Base-by-base conservation (phyloP, 2,888 invertebrate genomes). In the Eumacrocentrus americanus region DNA sequence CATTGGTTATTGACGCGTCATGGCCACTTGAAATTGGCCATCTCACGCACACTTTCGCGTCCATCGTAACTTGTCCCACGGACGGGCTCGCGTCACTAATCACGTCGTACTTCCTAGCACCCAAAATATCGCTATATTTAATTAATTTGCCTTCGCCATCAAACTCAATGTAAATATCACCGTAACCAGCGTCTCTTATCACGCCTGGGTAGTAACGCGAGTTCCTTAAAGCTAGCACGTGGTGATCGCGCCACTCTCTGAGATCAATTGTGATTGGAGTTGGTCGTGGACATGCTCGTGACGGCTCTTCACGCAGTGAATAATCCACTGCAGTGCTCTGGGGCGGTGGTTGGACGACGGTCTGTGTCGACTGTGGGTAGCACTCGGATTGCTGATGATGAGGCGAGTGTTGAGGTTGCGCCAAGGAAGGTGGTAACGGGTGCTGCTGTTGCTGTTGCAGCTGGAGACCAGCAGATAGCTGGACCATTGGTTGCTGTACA, bases 41-140 rank as follows among this genome's bases (percentile, higher is more conserved):
- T 57, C 74, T 75, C 63, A 91, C 91, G 81, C 94, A 95, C 68
- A 97, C 95, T 59, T 88, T 85, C 50, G 90, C 89, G 37, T 92
- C 92, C 61, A 90, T 82, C 67, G 87, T 86, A 74, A 97, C 87
- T 83, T 94, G 91, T 70, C 88, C 89, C 72, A 89, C 87, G 75
- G 89, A 91, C 29, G 97, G 97, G 82, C 94, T 92, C 69, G 95
- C 94, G 81, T 98, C 97, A 75, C 94, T 90, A 72, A 97, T 94
- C 78, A 97, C 90, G 82, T 94, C 93, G 81, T 88, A 91, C 76
- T 90, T 90, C 72, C 91, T 89, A 69, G 85, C 84, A 71, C 90
- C 90, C 69, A 95, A 86, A 67, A 95, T 89, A 80, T 92, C 91
- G 78, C 83, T 84, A 76, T 90, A 94, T 72, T 88, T 85, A 67